phyloP scores from a whole-genome alignment of 2,797 vertebrate genomes.

The Paratrypauchen microcephalus region DNA sequence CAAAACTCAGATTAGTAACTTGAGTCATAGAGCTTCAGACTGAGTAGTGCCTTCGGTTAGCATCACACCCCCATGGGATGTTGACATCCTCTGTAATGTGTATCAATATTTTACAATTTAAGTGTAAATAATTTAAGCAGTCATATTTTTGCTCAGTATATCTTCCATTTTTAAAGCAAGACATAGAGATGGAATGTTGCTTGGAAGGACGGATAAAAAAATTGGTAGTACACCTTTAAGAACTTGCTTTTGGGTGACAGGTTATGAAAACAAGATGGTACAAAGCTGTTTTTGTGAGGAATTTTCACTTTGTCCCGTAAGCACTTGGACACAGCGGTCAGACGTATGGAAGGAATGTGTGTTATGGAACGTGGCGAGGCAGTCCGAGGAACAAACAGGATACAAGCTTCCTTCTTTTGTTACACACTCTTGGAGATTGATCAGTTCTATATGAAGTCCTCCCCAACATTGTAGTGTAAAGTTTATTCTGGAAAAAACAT shows the following conservation, averaged over 20 bases:
- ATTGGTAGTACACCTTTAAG: neutral
- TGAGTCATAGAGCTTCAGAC: too few relatives aligned
- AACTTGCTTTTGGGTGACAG: neutral
- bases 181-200: neutral
- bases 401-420: constrained; percentile 35
- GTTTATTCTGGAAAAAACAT: neutral
- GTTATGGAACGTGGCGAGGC: constrained; percentile 40
- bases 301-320: constrained; percentile 1
- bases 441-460: neutral
- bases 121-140: too few relatives aligned
- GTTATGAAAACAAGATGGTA: neutral
- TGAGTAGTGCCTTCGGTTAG: too few relatives aligned
- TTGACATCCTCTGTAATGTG: too few relatives aligned
- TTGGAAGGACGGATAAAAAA: neutral
- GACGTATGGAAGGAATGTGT: constrained; percentile 4
- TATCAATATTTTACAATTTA: too few relatives aligned
- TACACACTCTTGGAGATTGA: neutral
- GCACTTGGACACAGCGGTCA: neutral
- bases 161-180: neutral
- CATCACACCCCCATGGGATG: too few relatives aligned
- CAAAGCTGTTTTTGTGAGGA: neutral
- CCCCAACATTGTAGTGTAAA: neutral
- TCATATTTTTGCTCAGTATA: neutral
- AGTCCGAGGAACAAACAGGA: constrained; percentile 54
- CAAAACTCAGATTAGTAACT: too few relatives aligned